These are phyloP conservation scores for Hypocryptadius cinnamomeus DNA, from an alignment of 2,113 vertebrate genomes.

Conservation along the genomic window DNA sequence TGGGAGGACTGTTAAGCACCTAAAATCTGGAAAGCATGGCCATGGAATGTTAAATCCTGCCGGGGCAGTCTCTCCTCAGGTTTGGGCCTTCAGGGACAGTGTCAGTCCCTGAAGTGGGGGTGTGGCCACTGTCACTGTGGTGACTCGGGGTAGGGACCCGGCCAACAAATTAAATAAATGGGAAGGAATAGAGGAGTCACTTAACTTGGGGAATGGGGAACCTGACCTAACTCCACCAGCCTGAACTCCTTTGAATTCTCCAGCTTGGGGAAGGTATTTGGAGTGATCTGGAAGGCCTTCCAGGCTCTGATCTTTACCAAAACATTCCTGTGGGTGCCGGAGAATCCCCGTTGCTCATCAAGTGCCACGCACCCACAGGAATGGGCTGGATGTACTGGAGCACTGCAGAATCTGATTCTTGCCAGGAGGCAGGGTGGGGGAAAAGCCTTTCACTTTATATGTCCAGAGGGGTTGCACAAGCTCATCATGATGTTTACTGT, in stretches of 20 bases:
- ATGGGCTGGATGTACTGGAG: background rate
- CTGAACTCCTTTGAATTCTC: background rate
- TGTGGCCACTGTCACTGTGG: background rate
- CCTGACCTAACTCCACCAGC: background rate
- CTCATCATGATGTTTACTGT: background rate
- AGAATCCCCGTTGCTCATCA: background rate
- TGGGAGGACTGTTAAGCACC: background rate
- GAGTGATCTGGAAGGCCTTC: background rate
- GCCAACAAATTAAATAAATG: background rate
- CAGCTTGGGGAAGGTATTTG: background rate
- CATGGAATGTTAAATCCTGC: background rate
- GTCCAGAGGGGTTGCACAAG: background rate
- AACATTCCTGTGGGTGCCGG: background rate
- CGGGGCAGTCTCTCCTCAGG: background rate
- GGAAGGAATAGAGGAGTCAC: background rate
- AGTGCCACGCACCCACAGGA: background rate
- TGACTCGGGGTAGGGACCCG: background rate
- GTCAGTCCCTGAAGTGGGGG: background rate
- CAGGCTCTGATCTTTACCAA: background rate
- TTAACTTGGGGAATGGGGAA: background rate
- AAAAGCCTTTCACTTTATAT: background rate
- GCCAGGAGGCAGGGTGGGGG: background rate
- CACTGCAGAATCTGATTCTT: background rate
- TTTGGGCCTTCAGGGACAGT: rapidly evolving
- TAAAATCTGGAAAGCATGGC: background rate